Evolutionary conservation across 2,888 invertebrate genomes (phyloP), one percentile per base, ranked within the genome.

Genomic region (Augochlorella aurata): DNA sequence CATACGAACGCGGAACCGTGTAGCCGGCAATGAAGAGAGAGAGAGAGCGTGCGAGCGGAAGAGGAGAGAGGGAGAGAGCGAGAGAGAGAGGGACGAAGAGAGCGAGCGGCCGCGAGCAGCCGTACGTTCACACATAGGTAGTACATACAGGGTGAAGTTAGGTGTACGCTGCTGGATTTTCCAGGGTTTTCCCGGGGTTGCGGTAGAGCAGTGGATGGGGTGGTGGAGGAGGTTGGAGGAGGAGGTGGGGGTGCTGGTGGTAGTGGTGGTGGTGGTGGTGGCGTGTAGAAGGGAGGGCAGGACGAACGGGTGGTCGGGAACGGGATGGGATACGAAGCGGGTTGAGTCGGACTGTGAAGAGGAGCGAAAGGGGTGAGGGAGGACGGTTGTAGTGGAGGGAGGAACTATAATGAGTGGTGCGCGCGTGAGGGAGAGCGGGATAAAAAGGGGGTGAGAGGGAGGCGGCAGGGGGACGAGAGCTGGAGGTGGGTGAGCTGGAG

Each of bases 101-200:
- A 18, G 54, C 0, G 54, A 58, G 88, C 86, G 85, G 86, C 85
- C 83, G 83, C 83, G 88, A 87, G 63, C 63, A 44, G 89, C 54
- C 68, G 58, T 69, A 63, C 63, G 73, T 69, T 69, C 78, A 68
- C 75, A 82, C 78, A 84, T 72, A 79, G 66, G 38, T 63, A 76
- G 69, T 82, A 85, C 75, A 76, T 77, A 84, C 71, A 80, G 85
- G 89, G 90, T 90, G 87, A 91, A 90, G 91, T 90, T 90, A 87
- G 90, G 89, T 88, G 85, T 82, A 79, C 85, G 87, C 87, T 89
- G 91, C 91, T 92, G 92, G 92, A 93, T 93, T 93, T 93, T 93
- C 93, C 93, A 92, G 93, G 92, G 92, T 93, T 93, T 92, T 92
- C 92, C 93, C 93, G 91, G 92, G 92, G 91, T 92, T 90, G 90